Evolutionary conservation across 2,888 invertebrate species (phyloP).

Genomic region (Eugnorisma glareosa): DNA sequence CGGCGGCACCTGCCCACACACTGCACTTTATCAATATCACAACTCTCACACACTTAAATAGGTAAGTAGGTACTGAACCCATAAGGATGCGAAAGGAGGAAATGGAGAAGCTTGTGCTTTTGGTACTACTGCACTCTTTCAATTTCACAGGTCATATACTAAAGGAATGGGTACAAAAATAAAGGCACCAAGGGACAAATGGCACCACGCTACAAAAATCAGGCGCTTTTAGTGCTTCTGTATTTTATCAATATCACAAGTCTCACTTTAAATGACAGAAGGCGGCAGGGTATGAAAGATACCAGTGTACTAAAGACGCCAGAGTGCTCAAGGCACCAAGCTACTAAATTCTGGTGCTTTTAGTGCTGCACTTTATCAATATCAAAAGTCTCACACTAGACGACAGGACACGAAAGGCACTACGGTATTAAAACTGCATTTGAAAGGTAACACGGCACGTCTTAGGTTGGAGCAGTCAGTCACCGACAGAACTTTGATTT

Average conservation of each 20-base stretch:
- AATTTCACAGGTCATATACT: not conserved
- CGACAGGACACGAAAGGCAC: not conserved
- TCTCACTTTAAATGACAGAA: not conserved
- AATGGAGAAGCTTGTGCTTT: not conserved
- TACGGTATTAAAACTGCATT: not conserved
- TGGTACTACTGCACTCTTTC: not conserved
- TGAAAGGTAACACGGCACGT: not conserved
- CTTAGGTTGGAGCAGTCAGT: not conserved
- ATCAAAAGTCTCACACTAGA: not conserved
- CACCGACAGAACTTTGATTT: not conserved
- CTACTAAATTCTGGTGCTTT: not conserved
- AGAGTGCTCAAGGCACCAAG: not conserved
- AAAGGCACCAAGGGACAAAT: not conserved
- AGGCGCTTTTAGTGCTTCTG: not conserved
- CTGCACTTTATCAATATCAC: constrained; percentile 62
- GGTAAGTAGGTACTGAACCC: not conserved
- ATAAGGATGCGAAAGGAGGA: not conserved
- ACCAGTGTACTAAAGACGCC: not conserved
- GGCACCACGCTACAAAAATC: not conserved
- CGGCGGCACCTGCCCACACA: constrained; percentile 82
- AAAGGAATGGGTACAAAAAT: not conserved
- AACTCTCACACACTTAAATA: not conserved
- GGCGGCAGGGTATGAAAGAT: not conserved
- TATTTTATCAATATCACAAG: not conserved
- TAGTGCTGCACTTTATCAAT: not conserved